Evolutionary conservation across 2,797 vertebrate genomes (phyloP), one percentile per base, ranked within the genome.

Genomic region (Rhynchonycteris naso): DNA sequence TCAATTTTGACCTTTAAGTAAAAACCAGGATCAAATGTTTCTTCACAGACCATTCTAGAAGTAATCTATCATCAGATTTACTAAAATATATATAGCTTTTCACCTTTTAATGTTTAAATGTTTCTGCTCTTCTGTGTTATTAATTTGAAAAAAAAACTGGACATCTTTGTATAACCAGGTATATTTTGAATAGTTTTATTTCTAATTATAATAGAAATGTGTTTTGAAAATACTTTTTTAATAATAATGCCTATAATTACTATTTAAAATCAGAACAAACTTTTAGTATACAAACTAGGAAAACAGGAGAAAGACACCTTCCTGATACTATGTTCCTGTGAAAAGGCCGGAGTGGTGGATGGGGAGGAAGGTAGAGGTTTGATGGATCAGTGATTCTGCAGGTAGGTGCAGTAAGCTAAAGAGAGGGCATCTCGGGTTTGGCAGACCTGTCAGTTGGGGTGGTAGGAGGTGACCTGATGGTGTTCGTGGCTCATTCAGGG

Each of bases 101-200:
- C 12, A 82, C 68, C 30, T 81, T 81, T 79, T 72, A 91, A 79
- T 47, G 89, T 91, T 18, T 26, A 65, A 75, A 59, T 33, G 76
- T 0, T 47, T 68, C 85, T 56, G 12, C 4, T 82, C 14, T 93
- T 66, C 18, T 16, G 1, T 0, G 10, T 7, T 65, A 13, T 35
- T 38, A 93, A 87, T 2, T 43, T 43, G 5, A 1, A 80, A 50
- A 94, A 79, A 93, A 43, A 18, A 68, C 26, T 68, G 59, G 8
- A 89, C 11, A 7, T 47, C 16, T 5, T 90, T 0, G n/a, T 79
- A 71, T 63, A 95, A 50, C 56, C 28, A 33, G 10, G 71, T 8
- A 72, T 66, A 8, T 65, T 92, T 50, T 94, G 33, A 96, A 82
- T 43, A 58, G 8, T 2, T 91, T 91, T 83, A 87, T 95, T 95